Conservation (phyloP, 1,140 invertebrate species). For the Scaptomyza montana region DNA sequence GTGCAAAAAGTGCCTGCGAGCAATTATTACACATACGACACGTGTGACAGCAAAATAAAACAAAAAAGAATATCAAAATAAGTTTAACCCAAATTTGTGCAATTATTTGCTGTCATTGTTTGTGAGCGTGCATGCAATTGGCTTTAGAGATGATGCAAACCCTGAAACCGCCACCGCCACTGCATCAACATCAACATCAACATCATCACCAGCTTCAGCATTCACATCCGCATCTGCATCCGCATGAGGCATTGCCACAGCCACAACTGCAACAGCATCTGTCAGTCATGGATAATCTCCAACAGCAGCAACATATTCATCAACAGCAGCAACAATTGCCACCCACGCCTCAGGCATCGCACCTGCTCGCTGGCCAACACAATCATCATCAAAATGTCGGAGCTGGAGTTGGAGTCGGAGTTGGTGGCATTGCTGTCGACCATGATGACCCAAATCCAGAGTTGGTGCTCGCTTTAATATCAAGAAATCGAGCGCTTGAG, state of each 20-base stretch:
- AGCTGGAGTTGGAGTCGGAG: slow-evolving; percentile 33
- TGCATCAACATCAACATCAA: slow-evolving; percentile 74
- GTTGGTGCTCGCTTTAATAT: slow-evolving; percentile 91
- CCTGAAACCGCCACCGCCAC: slow-evolving; percentile 79
- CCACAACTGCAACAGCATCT: slow-evolving; percentile 59
- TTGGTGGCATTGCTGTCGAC: slow-evolving; percentile 52
- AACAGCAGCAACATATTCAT: slow-evolving; percentile 58
- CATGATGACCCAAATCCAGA: slow-evolving; percentile 89
- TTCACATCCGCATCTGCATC: slow-evolving; percentile 46
- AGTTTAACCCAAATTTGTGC: slow-evolving; percentile 9
- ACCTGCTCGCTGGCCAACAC: slow-evolving; percentile 70
- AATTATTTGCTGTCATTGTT: slow-evolving; percentile 19
- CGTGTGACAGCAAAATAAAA: slow-evolving; percentile 39
- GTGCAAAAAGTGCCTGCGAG: slow-evolving; percentile 23
- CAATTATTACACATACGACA: slow-evolving; percentile 43
- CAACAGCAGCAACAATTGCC: slow-evolving; percentile 76
- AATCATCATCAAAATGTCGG: slow-evolving; percentile 55
- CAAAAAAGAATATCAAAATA: too few relatives aligned
- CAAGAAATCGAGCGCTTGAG: slow-evolving; percentile 94
- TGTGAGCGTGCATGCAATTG: slow-evolving; percentile 50
- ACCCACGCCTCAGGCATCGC: slow-evolving; percentile 85
- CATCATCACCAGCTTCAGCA: slow-evolving; percentile 39
- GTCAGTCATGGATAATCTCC: slow-evolving; percentile 19
- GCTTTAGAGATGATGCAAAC: slow-evolving; percentile 83
- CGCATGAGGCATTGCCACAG: slow-evolving; percentile 29